Percentiles rank a stretch among this genome's conserved stretches.
phyloP scores from a whole-genome alignment of 2,888 invertebrate species.

The Acheta domesticus region DNA sequence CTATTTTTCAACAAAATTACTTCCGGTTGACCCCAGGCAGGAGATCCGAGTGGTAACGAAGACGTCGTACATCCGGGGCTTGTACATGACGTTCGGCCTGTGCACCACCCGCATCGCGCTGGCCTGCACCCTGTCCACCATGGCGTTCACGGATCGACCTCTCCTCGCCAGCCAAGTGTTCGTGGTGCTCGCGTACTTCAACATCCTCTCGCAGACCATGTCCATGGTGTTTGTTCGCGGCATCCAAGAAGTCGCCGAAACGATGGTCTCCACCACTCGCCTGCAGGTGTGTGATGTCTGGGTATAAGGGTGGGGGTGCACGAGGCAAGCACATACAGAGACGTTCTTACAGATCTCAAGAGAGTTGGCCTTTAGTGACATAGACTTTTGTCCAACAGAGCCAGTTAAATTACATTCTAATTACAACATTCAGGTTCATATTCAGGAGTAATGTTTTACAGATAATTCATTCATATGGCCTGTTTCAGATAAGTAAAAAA shows the following conservation, averaged over 20 bases:
- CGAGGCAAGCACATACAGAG: too few species aligned
- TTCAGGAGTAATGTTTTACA: too few species aligned
- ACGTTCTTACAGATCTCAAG: too few species aligned
- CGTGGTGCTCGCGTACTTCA: slow-evolving; percentile 56
- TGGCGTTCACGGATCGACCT: slow-evolving; percentile 32
- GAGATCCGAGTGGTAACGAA: slow-evolving; percentile 47
- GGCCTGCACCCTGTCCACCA: slow-evolving; percentile 38
- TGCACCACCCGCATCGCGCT: slow-evolving; percentile 45
- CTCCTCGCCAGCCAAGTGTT: slow-evolving; percentile 45
- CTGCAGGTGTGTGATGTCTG: slow-evolving; percentile 50
- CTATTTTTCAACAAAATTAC: too few species aligned
- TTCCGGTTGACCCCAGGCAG: slow-evolving; percentile 41
- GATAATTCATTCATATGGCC: too few species aligned
- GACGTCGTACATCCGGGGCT: slow-evolving; percentile 45
- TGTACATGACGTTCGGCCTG: slow-evolving; percentile 51
- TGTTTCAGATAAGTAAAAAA: too few species aligned
- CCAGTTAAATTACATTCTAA: too few species aligned
- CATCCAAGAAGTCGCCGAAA: slow-evolving; percentile 75
- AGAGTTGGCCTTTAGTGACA: too few species aligned
- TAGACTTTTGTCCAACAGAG: too few species aligned
- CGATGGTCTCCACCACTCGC: slow-evolving; percentile 68
- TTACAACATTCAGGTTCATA: too few species aligned
- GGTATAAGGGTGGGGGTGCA: background rate
- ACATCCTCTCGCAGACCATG: slow-evolving; percentile 55
- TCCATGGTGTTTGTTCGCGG: slow-evolving; percentile 60